These are phyloP conservation scores for Orchesella cincta DNA, from an alignment of 1,140 invertebrate genomes.

Conservation along the genomic window DNA sequence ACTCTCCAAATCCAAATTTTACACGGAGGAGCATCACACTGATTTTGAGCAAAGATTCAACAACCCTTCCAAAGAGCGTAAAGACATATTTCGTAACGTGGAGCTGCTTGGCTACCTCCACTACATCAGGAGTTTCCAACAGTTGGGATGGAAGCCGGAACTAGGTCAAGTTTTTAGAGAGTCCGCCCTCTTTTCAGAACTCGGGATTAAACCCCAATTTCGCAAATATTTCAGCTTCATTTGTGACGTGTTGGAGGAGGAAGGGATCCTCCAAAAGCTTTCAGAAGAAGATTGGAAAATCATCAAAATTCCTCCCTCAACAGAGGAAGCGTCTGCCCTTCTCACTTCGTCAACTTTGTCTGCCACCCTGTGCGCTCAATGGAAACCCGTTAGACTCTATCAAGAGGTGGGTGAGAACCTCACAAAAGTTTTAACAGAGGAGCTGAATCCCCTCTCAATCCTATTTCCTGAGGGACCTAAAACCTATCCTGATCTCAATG, in stretches of 20 bases:
- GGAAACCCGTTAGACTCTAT: not conserved
- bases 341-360: not conserved
- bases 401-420: not conserved
- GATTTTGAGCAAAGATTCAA: not conserved
- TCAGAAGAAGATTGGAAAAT: not conserved
- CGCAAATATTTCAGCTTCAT: not conserved
- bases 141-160: not conserved
- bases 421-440: too few relatives aligned
- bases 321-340: not conserved
- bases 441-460: too few relatives aligned
- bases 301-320: not conserved
- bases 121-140: not conserved
- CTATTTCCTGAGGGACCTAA: too few relatives aligned
- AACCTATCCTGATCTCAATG: too few relatives aligned
- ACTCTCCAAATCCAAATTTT: not conserved
- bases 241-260: not conserved
- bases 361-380: not conserved
- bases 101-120: not conserved
- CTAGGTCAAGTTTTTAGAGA: not conserved
- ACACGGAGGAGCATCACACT: not conserved
- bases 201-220: not conserved
- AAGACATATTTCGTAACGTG: not conserved
- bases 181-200: not conserved
- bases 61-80: not conserved
- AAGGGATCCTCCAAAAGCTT: not conserved